Evolutionary conservation across 2,888 invertebrate genomes (phyloP), one percentile per base, ranked within the genome.

Genomic region (Candidula unifasciata): DNA sequence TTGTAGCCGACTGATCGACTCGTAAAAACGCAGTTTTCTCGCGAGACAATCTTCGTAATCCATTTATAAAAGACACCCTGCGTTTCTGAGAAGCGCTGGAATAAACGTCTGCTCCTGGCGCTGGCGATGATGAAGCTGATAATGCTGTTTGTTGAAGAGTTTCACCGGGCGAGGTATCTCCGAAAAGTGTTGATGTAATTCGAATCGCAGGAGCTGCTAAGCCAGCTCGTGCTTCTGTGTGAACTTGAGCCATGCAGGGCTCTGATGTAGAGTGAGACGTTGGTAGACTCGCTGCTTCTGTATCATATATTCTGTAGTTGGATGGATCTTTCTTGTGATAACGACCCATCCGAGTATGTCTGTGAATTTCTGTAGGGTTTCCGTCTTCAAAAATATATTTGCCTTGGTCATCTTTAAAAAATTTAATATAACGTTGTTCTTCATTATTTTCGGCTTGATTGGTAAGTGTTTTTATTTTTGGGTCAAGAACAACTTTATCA

Each of bases 31-130:
- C 30, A 13, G 52, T 21, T 71, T 68, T 69, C 69, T 83, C 78
- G 66, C 79, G 33, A 0, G 83, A 83, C 0, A 78, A 60, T 27
- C 83, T 30, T 27, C 83, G 21, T 13, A 83, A 52, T 10, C 76
- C 77, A 13, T 27, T 77, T 54, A 83, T 83, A 54, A 83, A 83
- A 0, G 83, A 77, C 0, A 77, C 83, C n/a, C 35, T 35, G 8
- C 30, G 83, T 57, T 83, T 78, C 33, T 35, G 37, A 24, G 81
- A n/a, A 71, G 77, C 69, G 35, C 60, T 27, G 60, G 60, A 21
- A 30, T 57, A 5, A 8, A 69, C 54, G 30, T 71, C 10, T 5
- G 33, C 16, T 81, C 30, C 35, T 54, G 71, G 1, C 21, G 57
- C 13, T 33, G 54, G 10, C 18, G 54, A 52, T 18, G 33, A 54